Evolutionary conservation across 2,113 vertebrate genomes (phyloP), one percentile per base, ranked within the genome.

Genomic region (Phyllopteryx taeniolatus): DNA sequence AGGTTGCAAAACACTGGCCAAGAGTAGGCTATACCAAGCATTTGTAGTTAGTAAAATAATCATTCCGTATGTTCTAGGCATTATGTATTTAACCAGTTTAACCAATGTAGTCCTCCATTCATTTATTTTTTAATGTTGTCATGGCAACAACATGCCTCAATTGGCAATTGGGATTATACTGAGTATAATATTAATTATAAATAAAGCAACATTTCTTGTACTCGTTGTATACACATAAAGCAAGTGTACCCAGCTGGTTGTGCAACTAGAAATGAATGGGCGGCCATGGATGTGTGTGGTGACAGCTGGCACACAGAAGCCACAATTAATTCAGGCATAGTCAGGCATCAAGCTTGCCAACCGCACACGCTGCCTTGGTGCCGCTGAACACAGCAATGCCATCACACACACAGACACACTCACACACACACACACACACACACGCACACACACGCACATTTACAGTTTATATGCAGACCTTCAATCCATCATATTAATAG

Each of bases 231-330:
- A 39, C 46, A 73, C 9, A 74, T 61, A 69, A 49, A 67, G 60
- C 68, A 67, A 74, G 69, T 53, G 80, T 57, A 68, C 81, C 76
- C 81, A 88, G 77, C 81, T 87, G 84, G 82, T 74, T 75, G 63
- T 2, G 6, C 35, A 5, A 39, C 4, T 3, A 33, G 49, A 60
- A 67, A 46, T 43, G 15, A 13, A 42, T 56, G 22, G 39, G 67
- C 20, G 49, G 15, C 4, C 20, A n/a, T 70, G 79, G 35, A 69
- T 69, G 51, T 79, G 74, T 75, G 77, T 56, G 78, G 76, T 68
- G 75, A 83, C 89, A 91, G 87, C 85, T 91, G 89, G 85, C 72
- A 65, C 54, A 73, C 72, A 22, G 27, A 91, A 64, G 84, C 75
- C 80, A 85, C 88, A 86, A 71, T 86, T 86, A 67, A 85, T 85